Evolutionary conservation across 2,888 invertebrate genomes (phyloP).

Genomic region (Limnephilus marmoratus): DNA sequence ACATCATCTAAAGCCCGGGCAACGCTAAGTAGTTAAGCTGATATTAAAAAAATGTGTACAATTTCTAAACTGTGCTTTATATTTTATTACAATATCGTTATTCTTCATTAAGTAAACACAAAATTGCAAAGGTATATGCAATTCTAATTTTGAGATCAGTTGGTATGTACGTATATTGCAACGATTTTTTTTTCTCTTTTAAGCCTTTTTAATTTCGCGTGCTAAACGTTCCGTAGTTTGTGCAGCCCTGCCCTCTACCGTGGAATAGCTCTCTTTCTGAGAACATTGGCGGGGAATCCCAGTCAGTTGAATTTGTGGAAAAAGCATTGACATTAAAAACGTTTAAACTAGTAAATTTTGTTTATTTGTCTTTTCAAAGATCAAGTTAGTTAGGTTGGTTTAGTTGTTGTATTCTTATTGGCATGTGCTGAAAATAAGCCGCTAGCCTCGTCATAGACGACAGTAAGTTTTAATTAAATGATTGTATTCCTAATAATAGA

Average conservation of each 20-base stretch:
- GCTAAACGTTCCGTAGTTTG: neutral
- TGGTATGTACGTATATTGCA: accelerated
- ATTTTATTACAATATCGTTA: too few relatives aligned
- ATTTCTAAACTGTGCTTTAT: too few relatives aligned
- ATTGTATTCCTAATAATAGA: neutral
- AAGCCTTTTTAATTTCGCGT: neutral
- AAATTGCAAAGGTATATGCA: too few relatives aligned
- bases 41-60: too few relatives aligned
- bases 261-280: neutral
- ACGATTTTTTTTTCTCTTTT: too few relatives aligned
- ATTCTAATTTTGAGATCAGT: too few relatives aligned
- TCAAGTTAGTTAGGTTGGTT: neutral
- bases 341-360: neutral
- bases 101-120: too few relatives aligned
- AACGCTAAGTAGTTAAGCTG: too few relatives aligned
- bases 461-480: neutral
- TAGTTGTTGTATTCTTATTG: neutral
- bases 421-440: neutral
- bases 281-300: neutral
- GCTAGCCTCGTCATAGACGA: neutral
- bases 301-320: neutral
- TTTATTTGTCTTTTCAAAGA: neutral
- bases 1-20: too few relatives aligned
- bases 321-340: neutral
- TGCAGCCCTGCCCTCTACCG: neutral